Evolutionary conservation across 2,888 invertebrate species (phyloP).

Genomic region (Melipona beecheii): DNA sequence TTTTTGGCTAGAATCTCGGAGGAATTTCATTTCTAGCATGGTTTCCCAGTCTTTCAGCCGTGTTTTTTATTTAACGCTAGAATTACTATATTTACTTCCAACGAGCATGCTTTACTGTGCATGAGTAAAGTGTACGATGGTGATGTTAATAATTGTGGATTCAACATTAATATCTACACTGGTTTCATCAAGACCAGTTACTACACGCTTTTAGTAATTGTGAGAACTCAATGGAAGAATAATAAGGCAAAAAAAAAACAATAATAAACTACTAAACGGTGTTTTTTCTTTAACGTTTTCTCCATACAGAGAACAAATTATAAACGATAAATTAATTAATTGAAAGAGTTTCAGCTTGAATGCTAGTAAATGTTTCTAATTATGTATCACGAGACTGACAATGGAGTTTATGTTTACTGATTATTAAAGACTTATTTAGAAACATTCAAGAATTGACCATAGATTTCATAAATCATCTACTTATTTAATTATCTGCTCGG

Average conservation of each 20-base stretch:
- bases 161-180: not conserved
- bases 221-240: not conserved
- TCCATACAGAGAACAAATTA: not conserved
- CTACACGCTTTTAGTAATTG: not conserved
- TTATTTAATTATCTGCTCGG: too few species aligned
- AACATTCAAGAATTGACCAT: too few species aligned
- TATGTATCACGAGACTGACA: not conserved
- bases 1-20: not conserved
- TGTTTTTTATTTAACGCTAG: not conserved
- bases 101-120: not conserved
- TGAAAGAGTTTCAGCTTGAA: not conserved
- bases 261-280: too few species aligned
- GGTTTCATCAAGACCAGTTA: not conserved
- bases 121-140: not conserved
- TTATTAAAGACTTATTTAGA: too few species aligned
- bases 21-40: not conserved
- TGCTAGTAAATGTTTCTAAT: not conserved
- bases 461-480: too few species aligned
- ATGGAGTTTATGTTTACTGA: too few species aligned
- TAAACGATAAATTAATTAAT: slow-evolving; percentile 1
- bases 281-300: not conserved
- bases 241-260: too few species aligned
- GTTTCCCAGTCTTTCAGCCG: not conserved
- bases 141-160: too few species aligned
- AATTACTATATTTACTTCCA: not conserved